A percentile compares a stretch with the other conserved stretches of the same genome.
Conservation (phyloP, 1,140 invertebrate species). For the Andricus grossulariae region DNA sequence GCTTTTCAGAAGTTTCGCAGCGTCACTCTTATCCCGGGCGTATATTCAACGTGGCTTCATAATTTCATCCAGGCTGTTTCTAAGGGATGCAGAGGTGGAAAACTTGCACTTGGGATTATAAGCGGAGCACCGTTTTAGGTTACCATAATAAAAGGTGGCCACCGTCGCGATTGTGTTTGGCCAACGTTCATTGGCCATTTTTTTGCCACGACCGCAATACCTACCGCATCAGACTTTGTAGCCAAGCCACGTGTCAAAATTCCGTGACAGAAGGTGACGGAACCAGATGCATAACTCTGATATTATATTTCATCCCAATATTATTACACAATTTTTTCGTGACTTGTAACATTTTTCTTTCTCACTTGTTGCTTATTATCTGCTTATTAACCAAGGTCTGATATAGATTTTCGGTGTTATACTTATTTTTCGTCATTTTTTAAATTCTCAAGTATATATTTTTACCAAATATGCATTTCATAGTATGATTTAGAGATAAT, state of each 20-base stretch:
- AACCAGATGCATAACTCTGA: background rate
- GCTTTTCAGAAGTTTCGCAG: background rate
- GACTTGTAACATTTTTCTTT: too few relatives aligned
- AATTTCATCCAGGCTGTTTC: background rate
- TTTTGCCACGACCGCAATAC: background rate
- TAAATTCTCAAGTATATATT: too few relatives aligned
- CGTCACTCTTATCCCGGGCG: background rate
- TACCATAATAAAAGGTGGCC: background rate
- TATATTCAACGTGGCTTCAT: too few relatives aligned
- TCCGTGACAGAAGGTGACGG: background rate
- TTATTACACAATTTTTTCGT: too few relatives aligned
- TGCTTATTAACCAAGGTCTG: too few relatives aligned
- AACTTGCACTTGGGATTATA: background rate
- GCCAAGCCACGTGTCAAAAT: background rate
- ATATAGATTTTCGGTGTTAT: too few relatives aligned
- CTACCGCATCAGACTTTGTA: background rate
- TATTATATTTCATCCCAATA: background rate
- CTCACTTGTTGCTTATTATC: too few relatives aligned
- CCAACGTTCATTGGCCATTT: constrained; percentile 9
- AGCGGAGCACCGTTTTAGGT: background rate
- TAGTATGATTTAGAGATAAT: too few relatives aligned
- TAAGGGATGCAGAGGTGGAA: background rate
- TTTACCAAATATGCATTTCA: too few relatives aligned
- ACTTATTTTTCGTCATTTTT: too few relatives aligned
- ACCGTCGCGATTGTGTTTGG: background rate